Base-by-base conservation (phyloP, 2,113 vertebrate genomes). In the Cyprinodon brontotheroides region DNA sequence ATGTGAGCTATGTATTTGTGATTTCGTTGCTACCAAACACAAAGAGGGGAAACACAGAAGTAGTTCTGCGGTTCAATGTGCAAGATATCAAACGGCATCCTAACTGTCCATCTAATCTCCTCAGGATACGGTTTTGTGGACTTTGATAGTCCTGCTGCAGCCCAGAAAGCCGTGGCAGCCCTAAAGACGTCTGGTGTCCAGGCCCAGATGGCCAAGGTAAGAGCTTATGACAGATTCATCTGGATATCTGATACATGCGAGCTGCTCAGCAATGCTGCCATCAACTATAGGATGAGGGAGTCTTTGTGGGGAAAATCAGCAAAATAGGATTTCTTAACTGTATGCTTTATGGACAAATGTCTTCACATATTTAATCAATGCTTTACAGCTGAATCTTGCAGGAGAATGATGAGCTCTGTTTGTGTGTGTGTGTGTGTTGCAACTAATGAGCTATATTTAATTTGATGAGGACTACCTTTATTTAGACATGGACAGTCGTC, bases 151-250 rank as follows among this genome's bases (percentile, higher is more conserved):
- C 97, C 97, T 0, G 94, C 96, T 60, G 97, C 97, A 61, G 98
- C 98, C 87, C 98, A 99, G 95, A 99, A 99, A 91, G 97, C 98
- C 0, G 97, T 99, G 82, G 95, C 95, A 43, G 96, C 96, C 89
- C 93, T 99, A 86, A 99, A 99, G 92, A 96, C 94, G 65, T 96
- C 71, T 68, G 97, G 98, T 75, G 95, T 99, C 82, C 98, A 99
- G 90, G 98, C 97, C 84, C 98, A 99, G 92, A 99, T 99, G 98
- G 98, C 98, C 88, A 99, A 99, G 96, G 98, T 99, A 94, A 93
- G 95, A 72, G 78, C 87, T 87, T 80, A 70, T 80, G 84, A 68
- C 83, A 68, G 45, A 74, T 67, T 86, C 72, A 89, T 88, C 74
- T 82, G 64, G 62, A 76, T 82, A 82, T 82, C 81, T 36, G 68